Percentiles rank a stretch among this genome's conserved stretches.
phyloP scores from a whole-genome alignment of 2,113 vertebrate genomes.

The Gavia stellata region DNA sequence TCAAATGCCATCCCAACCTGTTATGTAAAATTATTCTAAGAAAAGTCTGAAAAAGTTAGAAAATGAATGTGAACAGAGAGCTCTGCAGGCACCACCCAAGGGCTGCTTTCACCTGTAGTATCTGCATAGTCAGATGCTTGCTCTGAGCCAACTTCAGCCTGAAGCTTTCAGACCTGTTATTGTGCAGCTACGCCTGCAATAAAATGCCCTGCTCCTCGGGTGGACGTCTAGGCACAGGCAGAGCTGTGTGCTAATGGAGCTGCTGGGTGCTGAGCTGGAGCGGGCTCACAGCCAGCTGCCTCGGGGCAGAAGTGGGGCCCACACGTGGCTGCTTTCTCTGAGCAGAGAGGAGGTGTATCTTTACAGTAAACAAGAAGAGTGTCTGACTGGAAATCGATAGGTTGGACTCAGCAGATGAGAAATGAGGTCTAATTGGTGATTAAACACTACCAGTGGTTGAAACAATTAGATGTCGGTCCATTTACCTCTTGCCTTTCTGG shows the following conservation, averaged over 20 bases:
- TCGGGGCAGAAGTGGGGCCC: neutral
- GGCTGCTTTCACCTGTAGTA: neutral
- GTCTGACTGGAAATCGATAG: conserved; percentile 2
- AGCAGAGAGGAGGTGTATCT: neutral
- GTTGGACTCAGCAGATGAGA: conserved; percentile 21
- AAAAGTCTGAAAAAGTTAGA: conserved; percentile 22
- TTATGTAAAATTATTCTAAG: neutral
- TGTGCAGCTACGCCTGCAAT: neutral
- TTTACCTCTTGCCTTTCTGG: neutral
- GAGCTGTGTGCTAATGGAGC: neutral
- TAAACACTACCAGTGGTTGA: neutral
- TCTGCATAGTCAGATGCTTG: conserved; percentile 14
- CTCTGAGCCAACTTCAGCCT: neutral
- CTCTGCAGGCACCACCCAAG: conserved; percentile 1
- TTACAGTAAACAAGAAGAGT: neutral
- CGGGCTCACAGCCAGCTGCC: neutral
- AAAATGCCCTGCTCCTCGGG: neutral
- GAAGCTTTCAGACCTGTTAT: neutral
- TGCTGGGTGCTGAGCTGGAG: neutral
- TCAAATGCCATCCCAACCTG: neutral
- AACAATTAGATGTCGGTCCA: neutral
- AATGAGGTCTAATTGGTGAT: conserved; percentile 42
- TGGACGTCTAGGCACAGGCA: neutral
- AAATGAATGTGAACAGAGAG: neutral
- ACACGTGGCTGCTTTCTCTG: neutral